phyloP scores from a whole-genome alignment of 1,140 invertebrate genomes.

The Brachionus plicatilis region DNA sequence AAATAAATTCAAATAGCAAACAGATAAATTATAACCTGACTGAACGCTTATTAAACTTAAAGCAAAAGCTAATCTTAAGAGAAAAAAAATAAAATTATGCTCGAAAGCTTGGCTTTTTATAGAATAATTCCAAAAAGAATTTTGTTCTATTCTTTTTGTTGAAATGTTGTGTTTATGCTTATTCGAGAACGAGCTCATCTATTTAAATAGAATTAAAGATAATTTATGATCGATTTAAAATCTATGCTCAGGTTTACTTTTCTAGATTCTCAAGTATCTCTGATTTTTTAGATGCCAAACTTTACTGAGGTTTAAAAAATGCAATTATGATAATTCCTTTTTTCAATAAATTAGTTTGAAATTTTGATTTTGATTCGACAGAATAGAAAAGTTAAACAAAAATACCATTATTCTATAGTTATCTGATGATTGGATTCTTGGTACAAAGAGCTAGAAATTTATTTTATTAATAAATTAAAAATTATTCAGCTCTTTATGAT shows the following conservation, averaged over 20 bases:
- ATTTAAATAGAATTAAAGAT: neutral
- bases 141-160: neutral
- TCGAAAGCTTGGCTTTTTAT: neutral
- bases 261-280: neutral
- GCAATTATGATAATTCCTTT: neutral
- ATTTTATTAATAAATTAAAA: neutral
- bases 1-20: conserved; percentile 17
- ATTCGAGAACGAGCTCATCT: neutral
- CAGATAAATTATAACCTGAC: conserved; percentile 29
- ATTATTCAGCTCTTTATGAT: neutral
- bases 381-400: neutral
- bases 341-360: neutral
- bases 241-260: neutral
- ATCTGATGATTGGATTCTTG: neutral
- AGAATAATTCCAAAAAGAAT: neutral
- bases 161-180: neutral
- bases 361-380: neutral
- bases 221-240: neutral
- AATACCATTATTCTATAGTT: neutral
- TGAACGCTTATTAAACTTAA: neutral
- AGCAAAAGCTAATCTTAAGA: conserved; percentile 1
- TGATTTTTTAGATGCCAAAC: neutral
- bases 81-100: conserved; percentile 1
- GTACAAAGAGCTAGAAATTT: neutral
- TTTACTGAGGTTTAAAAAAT: neutral